Percentiles rank a stretch among this genome's conserved stretches.
These are phyloP conservation scores for Typhlomys cinereus DNA, from an alignment of 2,113 vertebrate species.

Conservation along the genomic window DNA sequence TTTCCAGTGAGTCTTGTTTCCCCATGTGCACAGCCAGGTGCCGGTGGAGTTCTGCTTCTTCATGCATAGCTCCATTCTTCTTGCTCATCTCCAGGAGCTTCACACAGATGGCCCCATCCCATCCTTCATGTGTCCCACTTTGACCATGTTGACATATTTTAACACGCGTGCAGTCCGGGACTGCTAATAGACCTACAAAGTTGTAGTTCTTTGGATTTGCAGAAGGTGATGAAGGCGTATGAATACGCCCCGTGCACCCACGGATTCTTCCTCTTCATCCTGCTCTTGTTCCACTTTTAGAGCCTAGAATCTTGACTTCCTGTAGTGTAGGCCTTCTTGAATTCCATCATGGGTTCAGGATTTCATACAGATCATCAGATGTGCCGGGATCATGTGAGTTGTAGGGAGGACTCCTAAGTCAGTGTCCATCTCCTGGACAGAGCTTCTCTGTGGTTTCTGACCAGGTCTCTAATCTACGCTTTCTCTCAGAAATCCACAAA, in stretches of 20 bases:
- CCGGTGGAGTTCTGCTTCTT: not conserved
- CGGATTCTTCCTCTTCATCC: no score
- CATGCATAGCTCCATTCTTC: not conserved
- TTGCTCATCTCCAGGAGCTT: not conserved
- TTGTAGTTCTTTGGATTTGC: not conserved
- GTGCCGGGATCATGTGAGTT: not conserved
- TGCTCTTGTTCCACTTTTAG: not conserved
- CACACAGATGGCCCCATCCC: no score
- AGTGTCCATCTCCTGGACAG: no score
- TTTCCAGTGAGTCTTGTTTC: no score
- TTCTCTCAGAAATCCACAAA: not conserved
- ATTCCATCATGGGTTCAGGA: not conserved
- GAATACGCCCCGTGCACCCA: not conserved
- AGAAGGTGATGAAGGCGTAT: not conserved
- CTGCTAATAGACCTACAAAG: not conserved
- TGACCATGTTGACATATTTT: not conserved
- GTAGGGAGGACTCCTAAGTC: not conserved
- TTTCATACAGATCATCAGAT: not conserved
- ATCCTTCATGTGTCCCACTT: not conserved
- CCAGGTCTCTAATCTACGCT: accelerated
- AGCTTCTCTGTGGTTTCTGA: not conserved
- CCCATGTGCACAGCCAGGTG: no score
- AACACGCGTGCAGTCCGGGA: not conserved
- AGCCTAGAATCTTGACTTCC: not conserved
- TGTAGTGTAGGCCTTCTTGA: not conserved